These are phyloP conservation scores for Eumaeus atala DNA, from an alignment of 1,140 invertebrate species.

Conservation along the genomic window DNA sequence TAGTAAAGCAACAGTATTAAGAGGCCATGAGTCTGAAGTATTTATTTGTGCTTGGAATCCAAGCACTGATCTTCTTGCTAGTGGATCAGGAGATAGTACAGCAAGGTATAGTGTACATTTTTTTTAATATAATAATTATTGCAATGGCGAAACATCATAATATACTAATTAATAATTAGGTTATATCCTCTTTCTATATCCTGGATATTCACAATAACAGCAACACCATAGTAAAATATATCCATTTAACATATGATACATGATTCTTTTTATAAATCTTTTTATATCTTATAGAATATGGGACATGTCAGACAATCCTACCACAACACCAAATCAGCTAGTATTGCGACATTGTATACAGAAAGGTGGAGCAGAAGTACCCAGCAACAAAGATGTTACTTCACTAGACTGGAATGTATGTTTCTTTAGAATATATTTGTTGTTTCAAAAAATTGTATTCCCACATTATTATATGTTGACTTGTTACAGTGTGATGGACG, in stretches of 20 bases:
- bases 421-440: constrained; percentile 24
- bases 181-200: too few relatives aligned
- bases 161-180: too few relatives aligned
- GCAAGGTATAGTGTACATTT: constrained; percentile 74
- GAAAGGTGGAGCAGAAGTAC: constrained; percentile 96
- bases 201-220: too few relatives aligned
- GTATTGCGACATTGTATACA: constrained; percentile 97
- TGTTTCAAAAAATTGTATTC: neutral
- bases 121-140: neutral
- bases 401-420: constrained; percentile 99
- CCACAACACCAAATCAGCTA: constrained; percentile 88
- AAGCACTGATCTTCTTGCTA: constrained; percentile 94
- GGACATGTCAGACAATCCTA: constrained; percentile 94
- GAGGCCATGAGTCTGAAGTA: constrained; percentile 98
- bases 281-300: constrained; percentile 84
- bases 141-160: too few relatives aligned
- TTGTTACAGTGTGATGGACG: constrained; percentile 92
- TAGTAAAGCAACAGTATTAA: constrained; percentile 93
- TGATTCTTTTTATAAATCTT: constrained; percentile 13
- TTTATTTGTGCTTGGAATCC: constrained; percentile 99
- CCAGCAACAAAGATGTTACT: constrained; percentile 99
- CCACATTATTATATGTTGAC: constrained; percentile 9
- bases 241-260: too few relatives aligned
- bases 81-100: constrained; percentile 98
- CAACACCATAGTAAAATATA: too few relatives aligned